Evolutionary conservation across 2,113 vertebrate genomes (phyloP).

Genomic region (Apus apus): DNA sequence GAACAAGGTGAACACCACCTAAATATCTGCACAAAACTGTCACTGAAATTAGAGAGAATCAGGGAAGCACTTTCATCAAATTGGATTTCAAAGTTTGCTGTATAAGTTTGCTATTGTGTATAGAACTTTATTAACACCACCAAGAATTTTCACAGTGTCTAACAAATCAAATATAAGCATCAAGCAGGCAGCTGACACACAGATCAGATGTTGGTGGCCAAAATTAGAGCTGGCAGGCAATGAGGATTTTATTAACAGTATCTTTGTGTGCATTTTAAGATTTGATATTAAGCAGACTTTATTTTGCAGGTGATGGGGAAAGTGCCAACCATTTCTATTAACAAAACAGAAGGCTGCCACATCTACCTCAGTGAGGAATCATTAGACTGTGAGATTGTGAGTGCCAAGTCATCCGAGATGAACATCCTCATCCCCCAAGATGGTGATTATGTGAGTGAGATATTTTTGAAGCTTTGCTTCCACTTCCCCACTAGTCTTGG

Average conservation of each 20-base stretch:
- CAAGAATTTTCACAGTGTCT: background rate
- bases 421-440: slow-evolving; percentile 91
- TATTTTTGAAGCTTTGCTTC: background rate
- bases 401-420: slow-evolving; percentile 98
- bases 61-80: background rate
- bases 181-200: background rate
- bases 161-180: background rate
- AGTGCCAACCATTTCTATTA: slow-evolving; percentile 97
- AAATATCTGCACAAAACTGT: background rate
- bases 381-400: slow-evolving; percentile 91
- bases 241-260: background rate
- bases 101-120: background rate
- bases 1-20: background rate
- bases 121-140: background rate
- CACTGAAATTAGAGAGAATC: background rate
- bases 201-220: background rate
- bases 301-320: slow-evolving; percentile 87
- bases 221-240: background rate
- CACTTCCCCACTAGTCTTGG: background rate
- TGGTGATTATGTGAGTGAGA: slow-evolving; percentile 90
- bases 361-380: slow-evolving; percentile 93
- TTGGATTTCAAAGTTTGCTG: background rate
- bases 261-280: background rate
- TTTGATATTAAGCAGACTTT: background rate
- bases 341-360: slow-evolving; percentile 98